phyloP scores from a whole-genome alignment of 2,113 vertebrate species.

The Ammodytes marinus region DNA sequence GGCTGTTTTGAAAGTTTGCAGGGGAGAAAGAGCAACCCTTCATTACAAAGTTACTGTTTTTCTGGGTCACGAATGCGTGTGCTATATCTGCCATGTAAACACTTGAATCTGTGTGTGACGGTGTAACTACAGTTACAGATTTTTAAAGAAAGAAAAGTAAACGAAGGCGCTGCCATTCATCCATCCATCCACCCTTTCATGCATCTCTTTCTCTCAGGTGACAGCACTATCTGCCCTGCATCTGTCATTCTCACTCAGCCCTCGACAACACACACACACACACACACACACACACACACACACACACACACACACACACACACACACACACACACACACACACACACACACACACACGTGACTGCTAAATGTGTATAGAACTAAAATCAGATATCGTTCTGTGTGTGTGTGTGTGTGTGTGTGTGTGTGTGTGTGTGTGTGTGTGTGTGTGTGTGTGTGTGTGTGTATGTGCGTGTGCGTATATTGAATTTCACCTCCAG shows the following conservation, averaged over 20 bases:
- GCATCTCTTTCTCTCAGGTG: neutral
- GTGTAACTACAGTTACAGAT: neutral
- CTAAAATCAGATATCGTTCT: neutral
- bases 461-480: conserved; percentile 34
- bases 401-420: conserved; percentile 6
- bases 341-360: conserved; percentile 16
- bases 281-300: conserved; percentile 18
- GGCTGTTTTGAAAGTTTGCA: neutral
- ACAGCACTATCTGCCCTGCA: conserved; percentile 33
- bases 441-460: conserved; percentile 33
- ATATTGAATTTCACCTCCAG: conserved; percentile 39
- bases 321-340: too few relatives aligned
- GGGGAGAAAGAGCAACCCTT: neutral
- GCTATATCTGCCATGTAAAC: neutral
- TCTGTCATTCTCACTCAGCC: conserved; percentile 25
- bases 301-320: conserved; percentile 20
- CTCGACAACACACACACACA: conserved; percentile 18
- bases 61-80: neutral
- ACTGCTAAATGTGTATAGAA: conserved; percentile 36
- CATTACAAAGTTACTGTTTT: neutral
- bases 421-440: conserved; percentile 13
- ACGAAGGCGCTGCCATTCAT: neutral
- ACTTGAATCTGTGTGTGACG: neutral
- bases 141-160: neutral
- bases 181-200: neutral